Conservation (phyloP, 2,113 vertebrate species). For the Sinocyclocheilus grahami region DNA sequence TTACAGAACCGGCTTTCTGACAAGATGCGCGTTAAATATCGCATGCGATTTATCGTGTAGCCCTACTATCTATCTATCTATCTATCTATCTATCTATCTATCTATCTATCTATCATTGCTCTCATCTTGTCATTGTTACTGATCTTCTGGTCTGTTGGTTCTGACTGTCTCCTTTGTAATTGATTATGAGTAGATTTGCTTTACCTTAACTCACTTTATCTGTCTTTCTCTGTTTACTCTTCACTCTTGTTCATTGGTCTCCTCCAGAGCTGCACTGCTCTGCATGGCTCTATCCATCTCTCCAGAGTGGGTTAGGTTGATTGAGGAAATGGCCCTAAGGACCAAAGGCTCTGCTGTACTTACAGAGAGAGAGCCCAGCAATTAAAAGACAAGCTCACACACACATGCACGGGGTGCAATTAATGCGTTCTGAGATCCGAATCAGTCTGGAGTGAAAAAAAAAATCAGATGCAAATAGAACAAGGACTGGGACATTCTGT, state of each 20-base stretch:
- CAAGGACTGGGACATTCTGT: slow-evolving; percentile 23
- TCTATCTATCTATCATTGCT: not conserved
- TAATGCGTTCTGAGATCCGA: slow-evolving; percentile 33
- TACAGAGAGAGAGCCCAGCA: slow-evolving; percentile 55
- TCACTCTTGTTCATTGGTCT: slow-evolving; percentile 25
- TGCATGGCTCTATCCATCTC: slow-evolving; percentile 35
- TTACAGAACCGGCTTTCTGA: too few relatives aligned
- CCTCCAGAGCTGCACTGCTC: slow-evolving; percentile 32
- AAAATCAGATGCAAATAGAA: not conserved
- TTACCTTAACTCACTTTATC: slow-evolving; percentile 11
- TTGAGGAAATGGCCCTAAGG: slow-evolving; percentile 51
- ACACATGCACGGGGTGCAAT: slow-evolving; percentile 28
- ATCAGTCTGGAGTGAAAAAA: slow-evolving; percentile 26
- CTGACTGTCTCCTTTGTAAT: not conserved
- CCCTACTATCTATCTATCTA: too few relatives aligned
- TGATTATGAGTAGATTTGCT: not conserved
- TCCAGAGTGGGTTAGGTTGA: slow-evolving; percentile 53
- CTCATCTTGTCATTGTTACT: not conserved
- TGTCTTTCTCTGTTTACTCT: slow-evolving; percentile 18
- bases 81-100: not conserved
- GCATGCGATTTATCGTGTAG: too few relatives aligned
- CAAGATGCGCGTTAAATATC: too few relatives aligned
- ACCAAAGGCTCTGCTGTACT: slow-evolving; percentile 54
- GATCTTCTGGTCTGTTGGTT: not conserved
- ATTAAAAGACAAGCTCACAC: slow-evolving; percentile 49